Evolutionary conservation across 2,797 vertebrate genomes (phyloP).

Genomic region (Bufotes viridis): DNA sequence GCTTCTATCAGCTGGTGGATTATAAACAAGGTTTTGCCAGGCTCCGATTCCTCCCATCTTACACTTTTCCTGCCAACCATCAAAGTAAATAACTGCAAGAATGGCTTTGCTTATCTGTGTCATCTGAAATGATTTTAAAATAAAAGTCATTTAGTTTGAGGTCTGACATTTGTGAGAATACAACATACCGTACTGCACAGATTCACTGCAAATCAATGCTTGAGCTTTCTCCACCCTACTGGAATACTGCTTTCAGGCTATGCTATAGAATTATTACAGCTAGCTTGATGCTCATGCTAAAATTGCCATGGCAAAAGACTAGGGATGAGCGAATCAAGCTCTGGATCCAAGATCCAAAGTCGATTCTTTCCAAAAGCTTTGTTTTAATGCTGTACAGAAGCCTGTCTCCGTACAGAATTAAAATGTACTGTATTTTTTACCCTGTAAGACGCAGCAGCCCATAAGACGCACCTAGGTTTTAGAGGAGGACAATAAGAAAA

Average conservation of each 20-base stretch:
- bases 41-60: slow-evolving; percentile 24
- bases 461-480: too few species aligned
- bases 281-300: not conserved
- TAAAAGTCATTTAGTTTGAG: not conserved
- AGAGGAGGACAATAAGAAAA: too few species aligned
- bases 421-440: too few species aligned
- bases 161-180: not conserved
- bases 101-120: not conserved
- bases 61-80: slow-evolving; percentile 19
- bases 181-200: not conserved
- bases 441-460: too few species aligned
- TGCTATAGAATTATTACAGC: not conserved
- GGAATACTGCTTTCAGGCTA: not conserved
- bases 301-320: not conserved
- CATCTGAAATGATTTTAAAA: slow-evolving; percentile 17
- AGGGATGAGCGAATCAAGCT: too few species aligned
- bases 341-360: too few species aligned
- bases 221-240: not conserved
- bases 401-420: too few species aligned
- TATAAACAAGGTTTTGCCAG: slow-evolving; percentile 33
- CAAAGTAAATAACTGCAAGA: slow-evolving; percentile 41
- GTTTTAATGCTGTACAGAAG: too few species aligned
- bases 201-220: not conserved
- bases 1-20: slow-evolving; percentile 41
- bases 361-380: too few species aligned